These are phyloP conservation scores for Emmelina monodactyla DNA, from an alignment of 2,888 invertebrate species.

Conservation along the genomic window DNA sequence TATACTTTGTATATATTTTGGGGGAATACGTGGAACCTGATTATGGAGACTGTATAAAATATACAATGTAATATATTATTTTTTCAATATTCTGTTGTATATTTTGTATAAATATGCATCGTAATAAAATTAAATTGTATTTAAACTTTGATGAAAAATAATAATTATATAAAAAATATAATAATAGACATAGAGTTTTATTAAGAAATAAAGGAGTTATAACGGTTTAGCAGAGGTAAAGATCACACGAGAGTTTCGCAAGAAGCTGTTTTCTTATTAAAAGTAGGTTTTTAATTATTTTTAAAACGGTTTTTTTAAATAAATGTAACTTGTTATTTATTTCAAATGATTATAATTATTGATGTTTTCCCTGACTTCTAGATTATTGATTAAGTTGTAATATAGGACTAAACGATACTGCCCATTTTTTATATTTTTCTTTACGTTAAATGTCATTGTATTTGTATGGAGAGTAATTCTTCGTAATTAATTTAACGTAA, in stretches of 20 bases:
- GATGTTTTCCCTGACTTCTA: conserved; percentile 53
- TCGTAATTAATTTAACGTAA: conserved; percentile 3
- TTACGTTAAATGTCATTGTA: conserved; percentile 8
- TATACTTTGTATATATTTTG: conserved; percentile 22
- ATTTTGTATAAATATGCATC: conserved; percentile 32
- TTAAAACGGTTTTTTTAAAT: conserved; percentile 59
- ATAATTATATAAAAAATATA: conserved; percentile 60
- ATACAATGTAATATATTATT: conserved; percentile 21
- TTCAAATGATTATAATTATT: conserved; percentile 65
- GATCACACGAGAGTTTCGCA: conserved; percentile 48
- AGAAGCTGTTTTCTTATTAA: conserved; percentile 31
- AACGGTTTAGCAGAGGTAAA: conserved; percentile 45
- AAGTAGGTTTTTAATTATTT: conserved; percentile 54
- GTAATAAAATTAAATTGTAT: conserved; percentile 59
- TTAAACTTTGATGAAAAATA: conserved; percentile 61
- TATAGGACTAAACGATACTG: conserved; percentile 58
- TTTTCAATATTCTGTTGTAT: conserved; percentile 33
- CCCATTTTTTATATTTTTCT: conserved; percentile 43
- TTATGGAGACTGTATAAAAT: conserved; percentile 19
- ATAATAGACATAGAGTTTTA: conserved; percentile 65
- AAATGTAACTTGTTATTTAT: conserved; percentile 64
- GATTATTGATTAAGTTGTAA: conserved; percentile 53
- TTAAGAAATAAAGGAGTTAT: conserved; percentile 60
- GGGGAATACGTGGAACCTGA: conserved; percentile 23
- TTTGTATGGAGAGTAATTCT: neutral